Evolutionary conservation across 2,113 vertebrate genomes (phyloP), one percentile per base, ranked within the genome.

Genomic region (Halichoeres trimaculatus): DNA sequence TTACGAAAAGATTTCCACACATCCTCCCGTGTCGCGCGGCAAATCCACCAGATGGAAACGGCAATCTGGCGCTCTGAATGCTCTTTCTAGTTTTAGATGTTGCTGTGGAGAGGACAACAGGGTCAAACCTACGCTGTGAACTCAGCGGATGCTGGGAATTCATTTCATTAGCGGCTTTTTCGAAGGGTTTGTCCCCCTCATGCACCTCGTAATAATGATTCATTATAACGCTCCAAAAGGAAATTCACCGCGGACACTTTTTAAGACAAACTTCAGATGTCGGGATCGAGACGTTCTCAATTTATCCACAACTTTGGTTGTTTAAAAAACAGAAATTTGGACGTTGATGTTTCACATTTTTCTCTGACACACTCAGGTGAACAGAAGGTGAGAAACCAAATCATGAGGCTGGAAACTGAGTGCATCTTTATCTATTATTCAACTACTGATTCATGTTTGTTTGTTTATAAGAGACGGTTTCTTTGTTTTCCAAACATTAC

Each of bases 1-100:
- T 88, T 78, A 79, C 24, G 8, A 71, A 71, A 67, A 80, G 74
- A 84, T 75, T 80, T 80, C 63, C 8, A 43, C 74, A 63, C 16
- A 41, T 83, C 53, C 64, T 74, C 80, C 83, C 1, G 65, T 34
- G 76, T 53, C 40, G 50, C 54, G 26, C 11, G 17, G 60, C 77
- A 76, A 75, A 71, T 69, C 59, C 74, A 50, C 35, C 80, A 81
- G 81, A 85, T 83, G 74, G 81, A 86, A 86, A 83, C 38, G 12
- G 30, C 67, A 81, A 76, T 76, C 60, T 69, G 61, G 10, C 43
- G 68, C 74, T 72, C 72, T 13, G 54, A 68, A 84, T 43, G 68
- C 51, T 45, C 62, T 71, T 81, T 75, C 57, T 70, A 59, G 74
- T 66, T 79, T 68, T 59, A 65, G 63, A 62, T 36, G 63, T 20